Evolutionary conservation across 2,797 vertebrate species (phyloP).

Genomic region (Odontamblyopus rebecca): DNA sequence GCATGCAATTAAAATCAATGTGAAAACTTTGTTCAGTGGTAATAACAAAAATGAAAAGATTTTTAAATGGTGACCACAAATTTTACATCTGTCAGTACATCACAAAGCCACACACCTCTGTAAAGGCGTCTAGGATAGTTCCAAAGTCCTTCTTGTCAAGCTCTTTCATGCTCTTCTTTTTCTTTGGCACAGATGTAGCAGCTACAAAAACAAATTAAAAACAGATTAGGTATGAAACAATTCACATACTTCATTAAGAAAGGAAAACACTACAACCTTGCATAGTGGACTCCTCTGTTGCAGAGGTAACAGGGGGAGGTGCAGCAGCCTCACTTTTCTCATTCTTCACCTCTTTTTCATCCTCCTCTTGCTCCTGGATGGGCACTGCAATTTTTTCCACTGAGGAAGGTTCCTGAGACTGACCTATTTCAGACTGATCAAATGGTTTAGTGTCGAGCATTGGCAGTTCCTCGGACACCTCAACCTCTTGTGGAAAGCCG

Average conservation of each 20-base stretch:
- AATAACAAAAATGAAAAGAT: background rate
- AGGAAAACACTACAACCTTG: slow-evolving; percentile 75
- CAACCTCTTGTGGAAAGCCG: slow-evolving; percentile 77
- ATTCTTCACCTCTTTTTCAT: slow-evolving; percentile 47
- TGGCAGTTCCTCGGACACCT: slow-evolving; percentile 68
- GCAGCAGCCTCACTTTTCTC: slow-evolving; percentile 73
- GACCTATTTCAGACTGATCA: slow-evolving; percentile 72
- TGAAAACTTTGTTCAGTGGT: background rate
- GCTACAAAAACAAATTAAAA: slow-evolving; percentile 43
- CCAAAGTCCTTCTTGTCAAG: slow-evolving; percentile 93
- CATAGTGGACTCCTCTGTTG: slow-evolving; percentile 77
- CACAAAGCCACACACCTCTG: slow-evolving; percentile 80
- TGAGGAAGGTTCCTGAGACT: slow-evolving; percentile 68
- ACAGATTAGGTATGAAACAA: slow-evolving; percentile 12
- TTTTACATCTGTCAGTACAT: background rate
- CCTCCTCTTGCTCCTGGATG: slow-evolving; percentile 47
- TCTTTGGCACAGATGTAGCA: slow-evolving; percentile 92
- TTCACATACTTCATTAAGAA: background rate
- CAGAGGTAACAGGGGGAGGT: slow-evolving; percentile 43
- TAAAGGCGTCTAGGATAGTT: slow-evolving; percentile 95
- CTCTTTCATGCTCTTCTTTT: slow-evolving; percentile 92
- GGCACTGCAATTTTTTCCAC: slow-evolving; percentile 42
- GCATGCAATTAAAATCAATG: background rate
- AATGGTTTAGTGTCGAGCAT: slow-evolving; percentile 71
- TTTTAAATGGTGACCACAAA: background rate